Percentiles rank a stretch among this genome's conserved stretches.
phyloP scores from a whole-genome alignment of 2,797 vertebrate genomes.

The Sorex maritimensis region DNA sequence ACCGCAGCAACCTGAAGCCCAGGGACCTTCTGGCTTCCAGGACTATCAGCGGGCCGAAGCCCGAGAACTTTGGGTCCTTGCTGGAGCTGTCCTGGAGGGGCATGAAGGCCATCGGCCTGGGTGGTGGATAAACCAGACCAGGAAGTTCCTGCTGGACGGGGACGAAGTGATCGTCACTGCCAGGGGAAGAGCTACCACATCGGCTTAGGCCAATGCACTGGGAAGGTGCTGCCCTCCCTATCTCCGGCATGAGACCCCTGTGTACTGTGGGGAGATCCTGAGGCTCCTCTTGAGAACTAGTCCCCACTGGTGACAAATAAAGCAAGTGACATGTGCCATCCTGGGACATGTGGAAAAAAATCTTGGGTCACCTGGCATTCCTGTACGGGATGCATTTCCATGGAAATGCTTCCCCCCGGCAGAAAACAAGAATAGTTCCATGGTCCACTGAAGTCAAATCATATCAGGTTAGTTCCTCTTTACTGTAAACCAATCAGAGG shows the following conservation, averaged over 20 bases:
- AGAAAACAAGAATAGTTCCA: too few species aligned
- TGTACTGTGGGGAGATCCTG: background rate
- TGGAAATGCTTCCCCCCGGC: too few species aligned
- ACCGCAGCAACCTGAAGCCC: constrained; percentile 95
- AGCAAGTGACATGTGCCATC: too few species aligned
- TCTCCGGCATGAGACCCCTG: background rate
- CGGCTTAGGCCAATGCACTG: constrained; percentile 95
- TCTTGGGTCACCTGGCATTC: too few species aligned
- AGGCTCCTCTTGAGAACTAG: background rate
- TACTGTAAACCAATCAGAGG: too few species aligned
- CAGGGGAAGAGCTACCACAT: constrained; percentile 93
- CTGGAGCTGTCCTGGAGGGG: constrained; percentile 98
- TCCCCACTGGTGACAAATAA: too few species aligned
- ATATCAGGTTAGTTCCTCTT: too few species aligned
- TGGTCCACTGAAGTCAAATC: too few species aligned
- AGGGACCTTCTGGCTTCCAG: constrained; percentile 98
- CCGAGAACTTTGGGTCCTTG: constrained; percentile 96
- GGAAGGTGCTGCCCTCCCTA: constrained; percentile 93
- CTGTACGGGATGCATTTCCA: too few species aligned
- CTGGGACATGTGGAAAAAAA: too few species aligned
- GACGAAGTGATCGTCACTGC: constrained; percentile 96
- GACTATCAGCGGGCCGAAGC: constrained; percentile 98
- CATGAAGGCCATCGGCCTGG: constrained; percentile 94
- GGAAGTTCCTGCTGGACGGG: constrained; percentile 96
- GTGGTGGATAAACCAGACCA: constrained; percentile 90